Percentiles rank a stretch among this genome's conserved stretches.
These are phyloP conservation scores for Streptopelia turtur DNA, from an alignment of 2,797 vertebrate genomes.

Conservation along the genomic window DNA sequence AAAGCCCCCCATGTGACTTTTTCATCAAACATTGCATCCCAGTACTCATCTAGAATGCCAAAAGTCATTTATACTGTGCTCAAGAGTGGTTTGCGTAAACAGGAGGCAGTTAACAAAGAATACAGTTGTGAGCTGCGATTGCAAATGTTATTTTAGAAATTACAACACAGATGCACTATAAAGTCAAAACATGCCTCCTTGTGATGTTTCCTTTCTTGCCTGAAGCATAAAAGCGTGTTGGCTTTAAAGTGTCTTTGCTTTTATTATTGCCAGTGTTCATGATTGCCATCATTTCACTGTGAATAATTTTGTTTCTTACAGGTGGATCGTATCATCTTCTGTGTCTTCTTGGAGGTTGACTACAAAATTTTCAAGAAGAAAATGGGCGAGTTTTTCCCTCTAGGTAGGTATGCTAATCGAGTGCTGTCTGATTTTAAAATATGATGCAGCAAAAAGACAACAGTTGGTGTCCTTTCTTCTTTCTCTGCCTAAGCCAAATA, in stretches of 20 bases:
- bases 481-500: not conserved
- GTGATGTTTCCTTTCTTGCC: slow-evolving; percentile 12
- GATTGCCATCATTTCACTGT: not conserved
- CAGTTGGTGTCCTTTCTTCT: not conserved
- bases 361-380: slow-evolving; percentile 98
- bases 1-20: slow-evolving; percentile 28
- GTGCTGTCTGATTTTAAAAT: not conserved
- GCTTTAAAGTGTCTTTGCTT: not conserved
- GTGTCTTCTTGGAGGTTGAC: slow-evolving; percentile 97
- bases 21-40: slow-evolving; percentile 64
- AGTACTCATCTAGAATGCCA: slow-evolving; percentile 54
- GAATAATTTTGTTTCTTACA: slow-evolving; percentile 74
- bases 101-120: slow-evolving; percentile 47
- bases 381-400: slow-evolving; percentile 89
- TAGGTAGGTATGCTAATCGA: slow-evolving; percentile 81
- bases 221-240: not conserved
- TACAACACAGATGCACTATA: not conserved
- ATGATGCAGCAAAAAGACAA: not conserved
- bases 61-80: slow-evolving; percentile 63
- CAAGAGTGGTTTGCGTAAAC: slow-evolving; percentile 45
- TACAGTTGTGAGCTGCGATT: not conserved
- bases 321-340: slow-evolving; percentile 97
- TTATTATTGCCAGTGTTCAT: not conserved
- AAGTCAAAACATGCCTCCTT: not conserved
- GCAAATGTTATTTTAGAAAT: slow-evolving; percentile 49